Evolutionary conservation across 2,797 vertebrate species (phyloP).

Genomic region (Acestrorhynchus altus): DNA sequence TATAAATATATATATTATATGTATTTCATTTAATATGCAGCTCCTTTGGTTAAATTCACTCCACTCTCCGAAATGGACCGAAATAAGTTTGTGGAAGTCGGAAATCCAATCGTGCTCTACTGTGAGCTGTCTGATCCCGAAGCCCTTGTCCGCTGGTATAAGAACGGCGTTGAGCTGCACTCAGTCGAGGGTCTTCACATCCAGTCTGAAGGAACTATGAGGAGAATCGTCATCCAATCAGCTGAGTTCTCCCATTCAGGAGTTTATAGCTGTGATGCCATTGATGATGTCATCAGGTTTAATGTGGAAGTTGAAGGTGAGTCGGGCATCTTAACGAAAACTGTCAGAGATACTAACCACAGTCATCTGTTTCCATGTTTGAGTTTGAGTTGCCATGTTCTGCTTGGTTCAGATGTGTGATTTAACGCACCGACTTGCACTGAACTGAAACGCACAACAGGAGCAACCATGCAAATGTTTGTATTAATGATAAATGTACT

Average conservation of each 20-base stretch:
- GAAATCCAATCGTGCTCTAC: conserved; percentile 84
- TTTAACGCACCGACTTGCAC: conserved; percentile 29
- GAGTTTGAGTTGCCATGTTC: too few relatives aligned
- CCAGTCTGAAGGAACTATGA: conserved; percentile 84
- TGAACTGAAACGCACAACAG: conserved; percentile 18
- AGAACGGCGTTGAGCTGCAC: conserved; percentile 79
- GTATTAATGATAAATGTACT: conserved; percentile 10
- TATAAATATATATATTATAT: too few relatives aligned
- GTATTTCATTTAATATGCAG: conserved; percentile 64
- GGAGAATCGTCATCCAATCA: conserved; percentile 84
- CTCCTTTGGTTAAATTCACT: conserved; percentile 83
- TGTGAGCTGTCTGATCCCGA: conserved; percentile 83
- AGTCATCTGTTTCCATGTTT: conserved; percentile 22
- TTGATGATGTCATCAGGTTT: conserved; percentile 84
- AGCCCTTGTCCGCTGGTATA: conserved; percentile 82
- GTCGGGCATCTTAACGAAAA: conserved; percentile 53
- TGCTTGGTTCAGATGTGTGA: conserved; percentile 4
- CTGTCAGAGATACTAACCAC: conserved; percentile 47
- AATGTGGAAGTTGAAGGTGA: conserved; percentile 86
- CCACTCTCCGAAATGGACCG: conserved; percentile 84
- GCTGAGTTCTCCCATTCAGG: conserved; percentile 83
- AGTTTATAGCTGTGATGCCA: conserved; percentile 83
- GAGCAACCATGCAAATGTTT: conserved; percentile 14
- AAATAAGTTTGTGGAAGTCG: conserved; percentile 84
- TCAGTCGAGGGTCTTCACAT: conserved; percentile 80